These are phyloP conservation scores for Barypeithes pellucidus DNA, from an alignment of 2,888 invertebrate genomes.

Conservation along the genomic window DNA sequence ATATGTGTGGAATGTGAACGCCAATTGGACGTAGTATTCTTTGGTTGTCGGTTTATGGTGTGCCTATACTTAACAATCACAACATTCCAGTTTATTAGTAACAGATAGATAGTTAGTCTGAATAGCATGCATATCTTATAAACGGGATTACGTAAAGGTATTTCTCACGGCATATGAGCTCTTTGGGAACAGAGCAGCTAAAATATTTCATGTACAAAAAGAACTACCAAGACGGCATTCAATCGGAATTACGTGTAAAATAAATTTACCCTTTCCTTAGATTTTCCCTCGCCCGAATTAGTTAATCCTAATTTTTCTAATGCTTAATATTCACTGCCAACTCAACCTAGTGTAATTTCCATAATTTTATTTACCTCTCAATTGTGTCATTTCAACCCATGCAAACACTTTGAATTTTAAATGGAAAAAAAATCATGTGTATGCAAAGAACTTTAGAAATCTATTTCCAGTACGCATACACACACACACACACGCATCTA, in stretches of 20 bases:
- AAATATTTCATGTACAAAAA: not conserved
- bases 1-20: too few relatives aligned
- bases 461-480: slow-evolving; percentile 13
- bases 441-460: slow-evolving; percentile 25
- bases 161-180: not conserved
- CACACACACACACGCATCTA: slow-evolving; percentile 7
- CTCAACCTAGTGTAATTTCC: slow-evolving; percentile 1
- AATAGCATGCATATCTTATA: not conserved
- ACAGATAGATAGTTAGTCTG: not conserved
- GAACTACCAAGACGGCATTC: not conserved
- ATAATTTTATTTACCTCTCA: slow-evolving; percentile 29
- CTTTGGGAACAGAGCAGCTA: not conserved
- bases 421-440: slow-evolving; percentile 15
- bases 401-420: slow-evolving; percentile 14
- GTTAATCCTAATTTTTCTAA: not conserved
- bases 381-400: slow-evolving; percentile 25
- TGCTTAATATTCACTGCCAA: not conserved
- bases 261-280: not conserved
- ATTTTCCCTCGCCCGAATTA: not conserved
- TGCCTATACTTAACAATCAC: not conserved
- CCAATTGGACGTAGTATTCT: too few relatives aligned
- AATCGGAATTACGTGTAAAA: not conserved
- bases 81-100: not conserved
- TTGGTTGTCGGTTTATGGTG: too few relatives aligned
- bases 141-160: not conserved